Evolutionary conservation across 2,888 invertebrate genomes (phyloP), one percentile per base, ranked within the genome.

Genomic region (Scaeva pyrastri): DNA sequence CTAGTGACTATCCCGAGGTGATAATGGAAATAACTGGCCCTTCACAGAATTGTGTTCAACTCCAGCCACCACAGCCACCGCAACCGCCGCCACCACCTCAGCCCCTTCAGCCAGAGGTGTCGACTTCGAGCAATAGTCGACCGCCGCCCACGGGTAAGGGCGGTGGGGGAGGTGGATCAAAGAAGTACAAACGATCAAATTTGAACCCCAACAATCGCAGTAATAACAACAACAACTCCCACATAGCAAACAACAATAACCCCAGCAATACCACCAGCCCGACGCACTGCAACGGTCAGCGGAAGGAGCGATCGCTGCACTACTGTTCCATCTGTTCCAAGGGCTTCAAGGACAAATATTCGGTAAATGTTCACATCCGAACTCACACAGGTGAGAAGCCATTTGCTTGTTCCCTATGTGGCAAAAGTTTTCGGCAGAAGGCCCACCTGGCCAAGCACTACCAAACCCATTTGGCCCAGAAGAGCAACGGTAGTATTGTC

Each of bases 321-420:
- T 96, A 98, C 93, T 95, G 99, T 94, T 95, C 97, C 92, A 97
- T 99, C 92, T 98, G 97, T 93, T 97, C 97, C 89, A 97, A 97
- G 91, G 97, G 97, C 5, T 98, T 98, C 93, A 98, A 98, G 93
- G 98, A 98, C 93, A 98, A 98, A 92, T 99, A 99, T 94, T 97
- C 98, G 85, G 98, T 99, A 75, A 99, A 99, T 92, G 99, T 99
- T 60, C 99, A 99, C 93, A 97, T 99, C 89, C 94, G 99, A 89
- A 99, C 99, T 31, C 99, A 99, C 91, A 99, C 99, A 0, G 99
- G 98, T 0, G 99, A 99, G 93, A 99, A 99, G 91, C 99, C 99
- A 0, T 99, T 99, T 93, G 95, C 97, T 43, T 99, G 99, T 92
- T 96, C 96, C 19, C 94, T 98, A 77, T 99, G 99, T 92, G 97